phyloP scores from a whole-genome alignment of 2,888 invertebrate genomes.

The Scaptomyza polygonia region DNA sequence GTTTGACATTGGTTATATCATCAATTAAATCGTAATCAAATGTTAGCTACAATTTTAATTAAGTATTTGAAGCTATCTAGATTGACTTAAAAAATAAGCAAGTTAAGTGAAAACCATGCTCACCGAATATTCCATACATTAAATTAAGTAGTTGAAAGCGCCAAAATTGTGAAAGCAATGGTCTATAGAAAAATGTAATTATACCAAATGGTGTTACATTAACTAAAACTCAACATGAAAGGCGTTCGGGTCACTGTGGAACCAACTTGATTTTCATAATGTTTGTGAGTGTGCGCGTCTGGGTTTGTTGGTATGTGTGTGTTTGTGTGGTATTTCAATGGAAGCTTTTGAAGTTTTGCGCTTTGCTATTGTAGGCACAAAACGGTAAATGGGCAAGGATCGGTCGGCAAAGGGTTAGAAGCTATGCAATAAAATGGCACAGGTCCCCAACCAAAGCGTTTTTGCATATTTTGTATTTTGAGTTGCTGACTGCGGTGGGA shows the following conservation, averaged over 20 bases:
- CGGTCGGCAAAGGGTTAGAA: conserved; percentile 1
- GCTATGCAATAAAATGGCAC: conserved; percentile 24
- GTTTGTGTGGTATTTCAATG: conserved; percentile 48
- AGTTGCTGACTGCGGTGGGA: conserved; percentile 4
- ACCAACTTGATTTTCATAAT: conserved; percentile 11
- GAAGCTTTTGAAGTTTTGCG: conserved; percentile 59
- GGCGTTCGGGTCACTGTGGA: conserved; percentile 6
- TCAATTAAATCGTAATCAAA: too few relatives aligned
- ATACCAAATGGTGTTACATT: conserved; percentile 72
- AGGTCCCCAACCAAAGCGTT: conserved; percentile 44
- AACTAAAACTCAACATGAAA: conserved; percentile 61
- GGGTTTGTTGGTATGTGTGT: conserved; percentile 8
- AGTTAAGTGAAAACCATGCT: conserved; percentile 15
- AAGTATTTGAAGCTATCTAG: too few relatives aligned
- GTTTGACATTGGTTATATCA: background rate
- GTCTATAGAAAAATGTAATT: conserved; percentile 69
- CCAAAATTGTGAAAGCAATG: conserved; percentile 22
- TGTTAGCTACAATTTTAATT: too few relatives aligned
- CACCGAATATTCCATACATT: conserved; percentile 34
- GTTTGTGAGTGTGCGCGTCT: background rate
- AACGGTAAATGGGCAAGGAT: conserved; percentile 16
- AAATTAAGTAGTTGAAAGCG: conserved; percentile 42
- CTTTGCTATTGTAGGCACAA: conserved; percentile 37
- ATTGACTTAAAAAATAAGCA: too few relatives aligned
- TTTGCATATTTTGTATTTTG: conserved; percentile 54